A percentile compares a stretch with the other conserved stretches of the same genome.
Evolutionary conservation across 2,888 invertebrate species (phyloP).

Genomic region (Rhamnusium bicolor): DNA sequence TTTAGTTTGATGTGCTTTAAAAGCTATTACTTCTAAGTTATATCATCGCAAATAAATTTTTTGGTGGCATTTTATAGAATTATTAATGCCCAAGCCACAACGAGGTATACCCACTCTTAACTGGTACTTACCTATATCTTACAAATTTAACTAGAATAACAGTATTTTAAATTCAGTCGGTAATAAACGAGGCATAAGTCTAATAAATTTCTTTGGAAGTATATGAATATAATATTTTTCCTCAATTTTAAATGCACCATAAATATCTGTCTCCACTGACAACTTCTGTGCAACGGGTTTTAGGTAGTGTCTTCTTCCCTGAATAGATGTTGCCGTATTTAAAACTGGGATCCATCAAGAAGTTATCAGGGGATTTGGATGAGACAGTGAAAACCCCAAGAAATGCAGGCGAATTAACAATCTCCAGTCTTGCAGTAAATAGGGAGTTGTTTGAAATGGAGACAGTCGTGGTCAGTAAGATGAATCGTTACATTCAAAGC

Average conservation of each 20-base stretch:
- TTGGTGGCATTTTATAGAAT: no score
- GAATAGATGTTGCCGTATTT: background rate
- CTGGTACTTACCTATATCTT: no score
- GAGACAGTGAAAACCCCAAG: slow-evolving; percentile 13
- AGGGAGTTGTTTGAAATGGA: slow-evolving; percentile 43
- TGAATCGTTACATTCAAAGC: slow-evolving; percentile 62
- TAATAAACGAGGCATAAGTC: no score
- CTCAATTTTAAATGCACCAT: background rate
- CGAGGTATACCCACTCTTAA: no score
- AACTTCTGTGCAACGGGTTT: slow-evolving; percentile 7
- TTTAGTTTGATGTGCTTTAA: no score
- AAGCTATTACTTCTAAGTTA: no score
- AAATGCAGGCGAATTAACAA: slow-evolving; percentile 32
- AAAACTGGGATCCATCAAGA: slow-evolving; percentile 28
- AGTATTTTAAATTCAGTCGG: no score
- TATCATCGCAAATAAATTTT: no score
- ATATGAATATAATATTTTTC: background rate
- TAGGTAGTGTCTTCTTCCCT: background rate
- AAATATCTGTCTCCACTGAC: slow-evolving; percentile 1
- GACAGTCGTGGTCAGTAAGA: slow-evolving; percentile 61
- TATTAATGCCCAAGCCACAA: no score
- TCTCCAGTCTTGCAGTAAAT: slow-evolving; percentile 41
- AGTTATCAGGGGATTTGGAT: slow-evolving; percentile 32
- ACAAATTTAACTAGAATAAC: no score
- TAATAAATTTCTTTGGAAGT: no score